Base-by-base conservation (phyloP, 2,888 invertebrate species). In the Arrhopalites spinosus region DNA sequence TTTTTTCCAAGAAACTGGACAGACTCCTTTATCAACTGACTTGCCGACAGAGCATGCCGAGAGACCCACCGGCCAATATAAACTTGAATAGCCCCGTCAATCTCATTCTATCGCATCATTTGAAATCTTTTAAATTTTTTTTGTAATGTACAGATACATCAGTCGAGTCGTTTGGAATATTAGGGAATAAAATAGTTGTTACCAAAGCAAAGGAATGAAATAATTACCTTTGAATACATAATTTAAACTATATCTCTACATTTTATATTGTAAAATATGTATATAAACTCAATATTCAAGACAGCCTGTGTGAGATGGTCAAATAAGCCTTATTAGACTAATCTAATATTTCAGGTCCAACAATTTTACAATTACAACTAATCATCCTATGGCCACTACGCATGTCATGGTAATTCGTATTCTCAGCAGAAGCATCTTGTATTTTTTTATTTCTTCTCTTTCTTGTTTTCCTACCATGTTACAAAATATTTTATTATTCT, bases 1-100 rank as follows among this genome's bases (percentile, higher is more conserved):
- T 25, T 72, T 50, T 53, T 77, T 77, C 75, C 77, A 77, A 76
- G 77, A 75, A 81, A 81, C 78, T 81, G 78, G 81, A 81, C 78
- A 78, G 77, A 78, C 79, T 80, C 69, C 81, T 80, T 80, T 73
- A 75, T 76, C 70, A 77, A 75, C 45, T 64, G 66, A 69, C 68
- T 74, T 68, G 74, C 77, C 77, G 72, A 77, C 74, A 67, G 61
- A 25, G 25, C 47, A 69, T 13, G 43, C 25, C 59, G 69, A 66
- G 64, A 75, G 71, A 71, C 75, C 75, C 66, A 75, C 71, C 64
- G 66, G 68, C 68, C 47, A 68, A 68, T 68, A 43, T 50, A 29
- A n/a, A 66, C 64, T 66, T 43, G 30, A 66, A 17, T 36, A 64
- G 43, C 43, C 43, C 36, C 67, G 17, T 67, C 67, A 66, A 66